Evolutionary conservation across 2,797 vertebrate genomes (phyloP).

Genomic region (Iguana delicatissima): DNA sequence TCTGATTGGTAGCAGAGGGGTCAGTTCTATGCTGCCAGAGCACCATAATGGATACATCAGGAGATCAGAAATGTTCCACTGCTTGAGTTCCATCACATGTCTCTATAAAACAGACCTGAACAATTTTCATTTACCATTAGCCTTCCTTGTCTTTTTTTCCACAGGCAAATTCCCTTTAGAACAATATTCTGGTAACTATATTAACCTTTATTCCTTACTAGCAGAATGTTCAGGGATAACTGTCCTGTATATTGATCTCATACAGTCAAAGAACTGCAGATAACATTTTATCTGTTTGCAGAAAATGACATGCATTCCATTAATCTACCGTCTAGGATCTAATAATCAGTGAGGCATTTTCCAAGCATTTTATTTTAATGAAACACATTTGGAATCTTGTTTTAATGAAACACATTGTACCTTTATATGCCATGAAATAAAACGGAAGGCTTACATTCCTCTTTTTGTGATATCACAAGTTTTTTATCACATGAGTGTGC

Average conservation of each 20-base stretch:
- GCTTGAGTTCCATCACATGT: neutral
- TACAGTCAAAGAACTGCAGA: conserved; percentile 56
- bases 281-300: conserved; percentile 59
- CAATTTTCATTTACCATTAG: conserved; percentile 32
- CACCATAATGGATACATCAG: neutral
- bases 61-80: neutral
- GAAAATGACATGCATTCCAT: conserved; percentile 40
- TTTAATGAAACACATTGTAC: conserved; percentile 82
- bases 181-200: conserved; percentile 48
- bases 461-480: conserved; percentile 59
- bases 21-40: neutral
- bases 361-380: conserved; percentile 79
- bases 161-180: conserved; percentile 53
- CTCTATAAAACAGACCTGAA: conserved; percentile 53
- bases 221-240: conserved; percentile 51
- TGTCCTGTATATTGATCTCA: conserved; percentile 38
- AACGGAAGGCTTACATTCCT: neutral
- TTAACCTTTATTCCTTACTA: conserved; percentile 45
- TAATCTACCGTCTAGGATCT: conserved; percentile 53
- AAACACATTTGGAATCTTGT: conserved; percentile 78
- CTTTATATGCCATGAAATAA: conserved; percentile 64
- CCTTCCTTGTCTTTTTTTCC: conserved; percentile 46
- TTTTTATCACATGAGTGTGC: conserved; percentile 51
- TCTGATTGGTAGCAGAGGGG: neutral
- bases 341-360: conserved; percentile 68